Conservation (phyloP, 2,888 invertebrate genomes). For the Taenaris catops region DNA sequence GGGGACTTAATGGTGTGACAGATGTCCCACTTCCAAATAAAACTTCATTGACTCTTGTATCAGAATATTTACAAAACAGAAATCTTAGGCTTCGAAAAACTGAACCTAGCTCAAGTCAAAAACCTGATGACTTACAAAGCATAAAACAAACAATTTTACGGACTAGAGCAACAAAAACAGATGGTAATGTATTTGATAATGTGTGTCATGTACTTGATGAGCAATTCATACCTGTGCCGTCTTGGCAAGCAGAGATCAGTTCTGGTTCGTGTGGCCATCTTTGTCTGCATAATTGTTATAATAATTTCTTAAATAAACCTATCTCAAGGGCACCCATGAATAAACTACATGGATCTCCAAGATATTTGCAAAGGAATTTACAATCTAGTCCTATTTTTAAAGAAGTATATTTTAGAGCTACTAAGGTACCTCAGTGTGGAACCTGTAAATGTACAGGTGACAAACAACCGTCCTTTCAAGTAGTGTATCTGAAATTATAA, state of each 20-base stretch:
- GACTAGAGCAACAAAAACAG: conserved; percentile 43
- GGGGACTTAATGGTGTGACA: conserved; percentile 32
- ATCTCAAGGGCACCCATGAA: conserved; percentile 31
- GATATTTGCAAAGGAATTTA: conserved; percentile 2
- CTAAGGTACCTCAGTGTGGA: too few species aligned
- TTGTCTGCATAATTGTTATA: background rate
- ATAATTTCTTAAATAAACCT: conserved; percentile 18
- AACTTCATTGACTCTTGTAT: conserved; percentile 54
- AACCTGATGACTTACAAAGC: conserved; percentile 48
- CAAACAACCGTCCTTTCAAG: too few species aligned
- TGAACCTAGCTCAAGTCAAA: conserved; percentile 34
- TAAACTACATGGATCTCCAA: conserved; percentile 2
- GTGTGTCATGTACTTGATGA: conserved; percentile 60
- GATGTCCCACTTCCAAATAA: conserved; percentile 34
- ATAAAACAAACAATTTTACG: conserved; percentile 57
- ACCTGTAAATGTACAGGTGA: conserved; percentile 36
- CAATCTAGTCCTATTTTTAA: conserved; percentile 5
- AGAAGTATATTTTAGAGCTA: conserved; percentile 37
- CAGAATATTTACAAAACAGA: conserved; percentile 62
- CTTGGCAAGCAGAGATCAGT: conserved; percentile 49
- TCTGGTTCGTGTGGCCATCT: conserved; percentile 36
- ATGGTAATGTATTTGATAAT: conserved; percentile 50
- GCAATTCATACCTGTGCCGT: conserved; percentile 55
- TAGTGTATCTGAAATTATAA: too few species aligned
- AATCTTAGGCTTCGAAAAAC: conserved; percentile 52